Base-by-base conservation (phyloP, 2,888 invertebrate species). In the Tinea pellionella region DNA sequence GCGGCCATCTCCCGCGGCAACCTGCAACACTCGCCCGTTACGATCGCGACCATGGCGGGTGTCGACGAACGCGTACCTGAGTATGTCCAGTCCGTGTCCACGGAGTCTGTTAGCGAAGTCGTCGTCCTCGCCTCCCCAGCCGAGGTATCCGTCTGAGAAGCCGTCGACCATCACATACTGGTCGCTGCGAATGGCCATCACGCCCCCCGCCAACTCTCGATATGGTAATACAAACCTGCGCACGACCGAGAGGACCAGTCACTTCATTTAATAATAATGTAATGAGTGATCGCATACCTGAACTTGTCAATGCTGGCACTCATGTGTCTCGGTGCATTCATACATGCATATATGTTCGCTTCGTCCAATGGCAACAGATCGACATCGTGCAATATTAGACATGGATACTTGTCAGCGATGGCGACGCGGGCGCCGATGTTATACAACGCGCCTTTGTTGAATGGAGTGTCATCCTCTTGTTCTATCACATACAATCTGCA, bases 311-410 rank as follows among this genome's bases (percentile, higher is more conserved):
- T 88, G 66, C 93, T 93, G 7, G 94, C 94, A 64, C 95, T 95
- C 93, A 97, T 92, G 73, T 97, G 97, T 1, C 97, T 87, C 0
- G 97, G 97, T 65, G 89, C 88, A 60, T 85, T 83, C 0, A 92
- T 89, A 70, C 97, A 97, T 0, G 91, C 93, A 76, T 97, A 97
- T 60, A 97, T 88, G 79, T 96, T 96, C 60, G 91, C 90, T 18
- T 89, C 88, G 76, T 94, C 94, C 62, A 93, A 80, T 0, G 97
- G 97, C 66, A 98, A 88, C 60, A 97, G 80, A 85, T 97, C 97
- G 24, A 97, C 93, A 74, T 97, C 97, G 71, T 97, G 97, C 65
- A 97, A 92, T 62, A 97, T 91, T 60, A 96, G 92, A 73, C 97
- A 98, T 0, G 92, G 92, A 78, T 90, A 94, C 62, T 90, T 89